These are phyloP conservation scores for Actinemys pallida DNA, from an alignment of 2,113 vertebrate species.

Conservation along the genomic window DNA sequence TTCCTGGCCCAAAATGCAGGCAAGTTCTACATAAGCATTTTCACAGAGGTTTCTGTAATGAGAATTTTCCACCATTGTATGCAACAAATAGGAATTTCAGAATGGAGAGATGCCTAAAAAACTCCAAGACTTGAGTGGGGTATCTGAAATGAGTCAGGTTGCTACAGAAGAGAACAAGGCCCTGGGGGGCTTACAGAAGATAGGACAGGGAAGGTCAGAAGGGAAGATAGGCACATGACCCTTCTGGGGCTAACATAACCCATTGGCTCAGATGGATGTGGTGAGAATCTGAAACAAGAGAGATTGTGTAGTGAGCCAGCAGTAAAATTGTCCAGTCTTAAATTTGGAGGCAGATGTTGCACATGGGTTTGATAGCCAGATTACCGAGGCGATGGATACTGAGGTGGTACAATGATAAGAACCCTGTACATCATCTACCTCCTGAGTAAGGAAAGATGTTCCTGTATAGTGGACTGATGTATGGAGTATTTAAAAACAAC, in stretches of 20 bases:
- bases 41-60: not conserved
- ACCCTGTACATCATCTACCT: not conserved
- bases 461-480: not conserved
- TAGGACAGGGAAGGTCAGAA: not conserved
- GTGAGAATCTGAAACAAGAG: not conserved
- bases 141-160: not conserved
- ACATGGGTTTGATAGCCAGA: slow-evolving; percentile 12
- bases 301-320: not conserved
- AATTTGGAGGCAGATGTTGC: slow-evolving; percentile 19
- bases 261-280: not conserved
- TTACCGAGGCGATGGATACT: not conserved
- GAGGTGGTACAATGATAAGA: not conserved
- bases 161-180: not conserved
- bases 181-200: not conserved
- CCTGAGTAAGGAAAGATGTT: not conserved
- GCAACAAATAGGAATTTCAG: not conserved
- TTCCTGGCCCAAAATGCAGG: not conserved
- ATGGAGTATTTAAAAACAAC: not conserved
- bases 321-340: not conserved
- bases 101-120: not conserved
- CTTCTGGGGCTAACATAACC: not conserved
- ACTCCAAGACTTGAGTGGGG: not conserved
- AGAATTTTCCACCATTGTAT: not conserved
- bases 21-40: not conserved
- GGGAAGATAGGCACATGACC: not conserved